These are phyloP conservation scores for Miniopterus natalensis DNA, from an alignment of 2,113 vertebrate genomes.

Conservation along the genomic window DNA sequence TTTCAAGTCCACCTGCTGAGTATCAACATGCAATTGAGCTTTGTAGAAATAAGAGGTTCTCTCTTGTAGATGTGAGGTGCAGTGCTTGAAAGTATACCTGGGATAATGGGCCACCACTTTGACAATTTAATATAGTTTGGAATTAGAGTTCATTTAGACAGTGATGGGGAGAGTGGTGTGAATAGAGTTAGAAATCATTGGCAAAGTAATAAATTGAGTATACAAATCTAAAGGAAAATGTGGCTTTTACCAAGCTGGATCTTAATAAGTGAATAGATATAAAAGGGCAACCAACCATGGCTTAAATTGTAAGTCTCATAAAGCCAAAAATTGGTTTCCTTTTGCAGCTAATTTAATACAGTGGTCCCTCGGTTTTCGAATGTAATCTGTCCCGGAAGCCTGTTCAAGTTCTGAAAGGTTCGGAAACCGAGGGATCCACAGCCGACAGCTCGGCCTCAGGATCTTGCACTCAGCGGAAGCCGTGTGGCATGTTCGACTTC, in stretches of 20 bases:
- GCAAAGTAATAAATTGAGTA: conserved; percentile 78
- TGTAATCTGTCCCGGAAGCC: no score
- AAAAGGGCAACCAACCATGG: background rate
- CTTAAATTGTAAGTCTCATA: conserved; percentile 31
- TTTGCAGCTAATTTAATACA: conserved; percentile 1
- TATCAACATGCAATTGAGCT: conserved; percentile 47
- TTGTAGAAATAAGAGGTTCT: conserved; percentile 52
- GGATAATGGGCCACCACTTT: background rate
- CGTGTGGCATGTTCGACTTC: no score
- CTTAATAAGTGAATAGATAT: background rate
- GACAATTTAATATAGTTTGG: conserved; percentile 23
- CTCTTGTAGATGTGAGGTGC: conserved; percentile 3
- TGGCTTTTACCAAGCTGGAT: conserved; percentile 63
- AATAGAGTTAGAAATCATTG: conserved; percentile 56
- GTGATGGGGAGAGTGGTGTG: background rate
- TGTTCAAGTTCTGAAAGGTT: no score
- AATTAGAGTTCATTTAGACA: conserved; percentile 50
- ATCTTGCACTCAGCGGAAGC: no score
- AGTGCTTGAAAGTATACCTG: conserved; percentile 43
- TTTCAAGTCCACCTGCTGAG: background rate
- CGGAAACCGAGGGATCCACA: no score
- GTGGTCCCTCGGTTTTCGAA: no score
- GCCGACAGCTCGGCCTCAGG: no score
- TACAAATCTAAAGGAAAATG: conserved; percentile 57
- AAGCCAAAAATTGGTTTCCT: conserved; percentile 5